These are phyloP conservation scores for Felis catus DNA, from an alignment of 2,113 vertebrate genomes.

Conservation along the genomic window DNA sequence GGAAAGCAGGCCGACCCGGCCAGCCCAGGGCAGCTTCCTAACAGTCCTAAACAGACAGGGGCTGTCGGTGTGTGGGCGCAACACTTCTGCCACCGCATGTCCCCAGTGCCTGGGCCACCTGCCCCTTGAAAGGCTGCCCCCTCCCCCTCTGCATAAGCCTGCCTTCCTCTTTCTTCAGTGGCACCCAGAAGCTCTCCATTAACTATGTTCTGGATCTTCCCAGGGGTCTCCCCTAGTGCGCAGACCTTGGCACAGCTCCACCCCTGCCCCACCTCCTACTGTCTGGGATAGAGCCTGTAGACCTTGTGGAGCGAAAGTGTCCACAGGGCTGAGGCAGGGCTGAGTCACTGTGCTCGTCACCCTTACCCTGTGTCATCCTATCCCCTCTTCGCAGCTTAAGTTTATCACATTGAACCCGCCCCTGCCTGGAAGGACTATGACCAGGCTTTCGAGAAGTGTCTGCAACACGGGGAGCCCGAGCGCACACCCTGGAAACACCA, in stretches of 20 bases:
- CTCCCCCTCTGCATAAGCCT: neutral
- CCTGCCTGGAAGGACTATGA: neutral
- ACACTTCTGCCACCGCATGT: too few relatives aligned
- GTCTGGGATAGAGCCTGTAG: neutral
- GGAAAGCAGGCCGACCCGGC: neutral
- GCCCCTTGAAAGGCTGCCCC: neutral
- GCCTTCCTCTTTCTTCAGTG: neutral
- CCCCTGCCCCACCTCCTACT: neutral
- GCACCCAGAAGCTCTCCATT: neutral
- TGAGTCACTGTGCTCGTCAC: neutral
- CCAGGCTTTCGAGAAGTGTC: neutral
- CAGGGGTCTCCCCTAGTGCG: neutral
- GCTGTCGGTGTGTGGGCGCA: accelerated
- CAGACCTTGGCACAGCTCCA: neutral
- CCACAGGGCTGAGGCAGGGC: neutral
- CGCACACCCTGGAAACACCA: neutral
- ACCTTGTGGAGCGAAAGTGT: neutral
- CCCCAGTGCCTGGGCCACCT: neutral
- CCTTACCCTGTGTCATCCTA: neutral
- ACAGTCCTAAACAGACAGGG: neutral
- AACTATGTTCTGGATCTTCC: neutral
- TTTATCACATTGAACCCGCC: neutral
- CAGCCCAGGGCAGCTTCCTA: neutral
- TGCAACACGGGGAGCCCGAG: neutral
- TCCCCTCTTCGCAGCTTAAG: neutral